These are phyloP conservation scores for Deroptyus accipitrinus DNA, from an alignment of 2,113 vertebrate species.

Conservation along the genomic window DNA sequence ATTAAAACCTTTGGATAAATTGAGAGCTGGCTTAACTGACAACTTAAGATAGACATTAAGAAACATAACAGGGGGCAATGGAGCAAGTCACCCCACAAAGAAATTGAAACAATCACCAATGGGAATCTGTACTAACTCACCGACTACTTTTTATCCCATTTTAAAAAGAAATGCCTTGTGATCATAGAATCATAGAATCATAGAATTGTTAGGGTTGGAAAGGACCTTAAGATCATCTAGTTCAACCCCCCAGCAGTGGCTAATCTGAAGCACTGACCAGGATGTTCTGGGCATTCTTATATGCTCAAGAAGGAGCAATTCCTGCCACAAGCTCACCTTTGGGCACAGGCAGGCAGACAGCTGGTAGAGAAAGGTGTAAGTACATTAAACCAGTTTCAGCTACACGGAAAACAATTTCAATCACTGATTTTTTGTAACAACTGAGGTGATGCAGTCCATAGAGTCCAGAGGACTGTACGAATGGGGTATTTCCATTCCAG, in stretches of 20 bases:
- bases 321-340: background rate
- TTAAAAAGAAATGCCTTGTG: accelerated
- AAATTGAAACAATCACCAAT: background rate
- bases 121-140: background rate
- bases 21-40: background rate
- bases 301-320: background rate
- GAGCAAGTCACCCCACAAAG: background rate
- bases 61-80: background rate
- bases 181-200: too few relatives aligned
- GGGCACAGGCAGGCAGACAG: background rate
- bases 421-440: background rate
- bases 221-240: too few relatives aligned
- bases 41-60: background rate
- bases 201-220: too few relatives aligned
- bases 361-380: background rate
- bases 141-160: background rate
- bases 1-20: background rate
- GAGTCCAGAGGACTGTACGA: background rate
- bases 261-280: background rate
- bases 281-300: background rate
- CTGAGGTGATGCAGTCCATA: background rate
- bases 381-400: background rate
- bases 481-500: background rate
- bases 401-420: background rate
- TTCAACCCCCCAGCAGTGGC: background rate